Conservation (phyloP, 2,888 invertebrate species). For the Helleia helle region DNA sequence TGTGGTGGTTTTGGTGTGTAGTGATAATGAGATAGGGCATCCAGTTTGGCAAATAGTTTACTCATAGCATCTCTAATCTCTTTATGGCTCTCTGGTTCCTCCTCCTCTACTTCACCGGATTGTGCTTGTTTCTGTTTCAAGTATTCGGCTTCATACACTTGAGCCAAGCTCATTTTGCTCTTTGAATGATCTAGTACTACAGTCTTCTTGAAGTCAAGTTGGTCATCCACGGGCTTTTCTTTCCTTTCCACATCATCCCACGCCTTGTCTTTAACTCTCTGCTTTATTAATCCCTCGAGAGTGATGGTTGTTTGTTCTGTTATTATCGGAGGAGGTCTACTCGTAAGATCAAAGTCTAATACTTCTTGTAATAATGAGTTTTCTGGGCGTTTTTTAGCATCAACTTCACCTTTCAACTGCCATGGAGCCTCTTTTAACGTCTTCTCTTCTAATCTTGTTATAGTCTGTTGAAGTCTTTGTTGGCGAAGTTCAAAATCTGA, state of each 20-base stretch:
- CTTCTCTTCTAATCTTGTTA: conserved; percentile 80
- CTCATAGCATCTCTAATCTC: conserved; percentile 84
- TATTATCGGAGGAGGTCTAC: conserved; percentile 90
- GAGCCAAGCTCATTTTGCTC: conserved; percentile 92
- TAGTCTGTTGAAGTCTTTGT: conserved; percentile 79
- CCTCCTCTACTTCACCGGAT: conserved; percentile 73
- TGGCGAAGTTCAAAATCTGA: conserved; percentile 86
- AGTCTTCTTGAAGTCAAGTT: conserved; percentile 89
- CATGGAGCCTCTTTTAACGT: conserved; percentile 90
- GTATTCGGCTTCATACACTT: conserved; percentile 94
- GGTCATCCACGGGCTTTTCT: conserved; percentile 86
- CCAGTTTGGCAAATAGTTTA: conserved; percentile 86
- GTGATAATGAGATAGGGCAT: conserved; percentile 94
- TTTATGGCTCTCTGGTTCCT: conserved; percentile 83
- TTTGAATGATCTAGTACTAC: conserved; percentile 94
- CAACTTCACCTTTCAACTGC: conserved; percentile 94
- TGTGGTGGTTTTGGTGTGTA: conserved; percentile 91
- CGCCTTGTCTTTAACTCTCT: conserved; percentile 92
- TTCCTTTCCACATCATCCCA: conserved; percentile 96
- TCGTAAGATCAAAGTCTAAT: conserved; percentile 89
- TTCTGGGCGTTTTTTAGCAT: conserved; percentile 84
- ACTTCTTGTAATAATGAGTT: conserved; percentile 95
- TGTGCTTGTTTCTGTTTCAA: conserved; percentile 77
- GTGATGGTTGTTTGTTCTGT: conserved; percentile 91
- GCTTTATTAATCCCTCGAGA: conserved; percentile 92